Conservation (phyloP, 2,113 vertebrate species). For the Pelmatolapia mariae region DNA sequence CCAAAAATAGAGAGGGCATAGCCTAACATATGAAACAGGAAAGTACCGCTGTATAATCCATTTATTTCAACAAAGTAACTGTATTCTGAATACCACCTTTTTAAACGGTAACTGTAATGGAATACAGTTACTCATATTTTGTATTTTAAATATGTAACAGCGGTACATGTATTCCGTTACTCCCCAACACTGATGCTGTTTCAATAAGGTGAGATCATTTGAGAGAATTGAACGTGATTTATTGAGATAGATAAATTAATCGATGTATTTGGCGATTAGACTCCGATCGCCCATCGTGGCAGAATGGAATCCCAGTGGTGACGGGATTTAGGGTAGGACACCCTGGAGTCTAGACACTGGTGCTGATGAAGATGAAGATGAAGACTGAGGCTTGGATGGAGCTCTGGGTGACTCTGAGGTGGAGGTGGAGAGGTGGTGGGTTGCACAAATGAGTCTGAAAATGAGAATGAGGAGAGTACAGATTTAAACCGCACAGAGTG, state of each 20-base stretch:
- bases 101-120: too few relatives aligned
- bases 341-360: background rate
- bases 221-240: background rate
- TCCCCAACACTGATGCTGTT: background rate
- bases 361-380: background rate
- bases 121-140: too few relatives aligned
- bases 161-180: too few relatives aligned
- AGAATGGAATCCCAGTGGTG: background rate
- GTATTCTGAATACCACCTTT: too few relatives aligned
- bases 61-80: too few relatives aligned
- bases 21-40: too few relatives aligned
- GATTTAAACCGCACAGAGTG: background rate
- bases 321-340: fast-evolving
- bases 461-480: background rate
- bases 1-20: too few relatives aligned
- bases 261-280: background rate
- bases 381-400: background rate
- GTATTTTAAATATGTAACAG: too few relatives aligned
- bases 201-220: background rate
- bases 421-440: background rate
- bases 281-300: background rate
- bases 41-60: too few relatives aligned
- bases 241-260: background rate
- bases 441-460: background rate
- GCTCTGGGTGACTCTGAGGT: background rate